These are phyloP conservation scores for Meles meles DNA, from an alignment of 2,113 vertebrate species.

Conservation along the genomic window DNA sequence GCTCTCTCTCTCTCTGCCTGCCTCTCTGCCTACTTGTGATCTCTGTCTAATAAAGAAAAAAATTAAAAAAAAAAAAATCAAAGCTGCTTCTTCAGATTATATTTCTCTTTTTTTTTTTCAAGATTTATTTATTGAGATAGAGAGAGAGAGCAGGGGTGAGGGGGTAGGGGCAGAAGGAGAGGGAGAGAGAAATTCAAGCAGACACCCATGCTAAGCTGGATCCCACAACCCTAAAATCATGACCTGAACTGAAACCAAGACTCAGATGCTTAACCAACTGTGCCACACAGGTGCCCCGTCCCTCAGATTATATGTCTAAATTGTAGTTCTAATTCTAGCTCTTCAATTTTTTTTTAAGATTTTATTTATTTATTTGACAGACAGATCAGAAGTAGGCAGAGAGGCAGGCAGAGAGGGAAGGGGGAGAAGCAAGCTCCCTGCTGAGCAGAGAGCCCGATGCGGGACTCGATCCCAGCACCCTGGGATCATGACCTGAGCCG, in stretches of 20 bases:
- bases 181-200: neutral
- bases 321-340: neutral
- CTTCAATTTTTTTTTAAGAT: constrained; percentile 18
- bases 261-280: neutral
- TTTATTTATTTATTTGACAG: no score
- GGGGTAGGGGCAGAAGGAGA: neutral
- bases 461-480: no score
- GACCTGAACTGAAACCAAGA: neutral
- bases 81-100: neutral
- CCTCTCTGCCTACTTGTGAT: no score
- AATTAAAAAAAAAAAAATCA: neutral
- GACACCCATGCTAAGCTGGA: neutral
- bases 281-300: neutral
- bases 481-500: no score
- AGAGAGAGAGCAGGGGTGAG: neutral
- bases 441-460: no score
- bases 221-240: neutral
- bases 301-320: neutral
- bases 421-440: no score
- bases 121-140: neutral
- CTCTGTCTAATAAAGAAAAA: no score
- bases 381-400: no score
- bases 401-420: no score
- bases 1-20: no score
- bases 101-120: neutral